These are phyloP conservation scores for Saguinus midas DNA, from an alignment of 2,113 vertebrate species.

Conservation along the genomic window DNA sequence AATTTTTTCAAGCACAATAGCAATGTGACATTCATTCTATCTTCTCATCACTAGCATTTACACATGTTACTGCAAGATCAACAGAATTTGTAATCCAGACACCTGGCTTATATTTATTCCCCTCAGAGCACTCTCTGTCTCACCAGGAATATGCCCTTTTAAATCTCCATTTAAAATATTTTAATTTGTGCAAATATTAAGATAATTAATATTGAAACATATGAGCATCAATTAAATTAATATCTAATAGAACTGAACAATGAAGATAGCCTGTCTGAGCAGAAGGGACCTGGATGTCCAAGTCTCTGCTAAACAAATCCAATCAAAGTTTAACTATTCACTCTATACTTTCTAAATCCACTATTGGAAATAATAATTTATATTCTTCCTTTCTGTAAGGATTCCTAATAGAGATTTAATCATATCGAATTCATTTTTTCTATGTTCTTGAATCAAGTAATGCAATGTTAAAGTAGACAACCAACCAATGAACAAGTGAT, in stretches of 20 bases:
- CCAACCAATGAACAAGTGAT: not conserved
- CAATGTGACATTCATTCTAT: not conserved
- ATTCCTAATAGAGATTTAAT: not conserved
- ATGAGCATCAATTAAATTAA: not conserved
- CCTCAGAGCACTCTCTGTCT: not conserved
- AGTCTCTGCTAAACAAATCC: not conserved
- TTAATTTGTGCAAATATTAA: not conserved
- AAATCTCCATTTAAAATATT: not conserved
- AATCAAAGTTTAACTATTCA: not conserved
- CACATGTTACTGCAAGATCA: not conserved
- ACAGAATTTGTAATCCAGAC: not conserved
- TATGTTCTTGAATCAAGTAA: not conserved
- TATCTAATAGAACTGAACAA: not conserved
- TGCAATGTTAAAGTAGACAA: not conserved
- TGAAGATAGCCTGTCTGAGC: not conserved
- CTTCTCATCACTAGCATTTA: not conserved
- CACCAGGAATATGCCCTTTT: not conserved
- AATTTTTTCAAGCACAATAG: not conserved
- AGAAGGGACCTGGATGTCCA: not conserved
- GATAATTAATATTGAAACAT: not conserved
- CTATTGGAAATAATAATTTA: not conserved
- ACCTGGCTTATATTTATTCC: not conserved
- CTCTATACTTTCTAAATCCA: not conserved
- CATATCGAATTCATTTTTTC: not conserved
- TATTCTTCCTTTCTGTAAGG: not conserved